Conservation (phyloP, 1,140 invertebrate genomes). For the Euschistus heros region DNA sequence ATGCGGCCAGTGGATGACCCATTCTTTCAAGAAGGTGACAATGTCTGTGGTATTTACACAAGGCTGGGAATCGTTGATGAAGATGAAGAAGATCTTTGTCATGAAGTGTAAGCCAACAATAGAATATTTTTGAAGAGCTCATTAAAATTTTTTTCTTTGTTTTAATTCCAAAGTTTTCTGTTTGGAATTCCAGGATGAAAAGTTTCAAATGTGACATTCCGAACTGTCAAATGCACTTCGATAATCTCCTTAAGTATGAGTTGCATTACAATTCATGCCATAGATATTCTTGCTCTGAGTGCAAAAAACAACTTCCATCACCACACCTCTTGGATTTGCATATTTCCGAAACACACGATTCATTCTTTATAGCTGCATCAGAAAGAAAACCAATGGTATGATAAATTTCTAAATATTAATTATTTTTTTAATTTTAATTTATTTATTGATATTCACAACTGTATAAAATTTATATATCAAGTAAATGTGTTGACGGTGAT, state of each 20-base stretch:
- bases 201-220: constrained; percentile 37
- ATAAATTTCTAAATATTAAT: background rate
- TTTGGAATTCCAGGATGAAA: constrained; percentile 33
- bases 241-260: constrained; percentile 39
- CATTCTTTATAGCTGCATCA: constrained; percentile 51
- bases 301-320: constrained; percentile 47
- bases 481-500: no score
- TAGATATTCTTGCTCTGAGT: constrained; percentile 39
- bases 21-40: constrained; percentile 35
- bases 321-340: constrained; percentile 57
- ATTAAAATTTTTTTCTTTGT: background rate
- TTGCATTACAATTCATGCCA: constrained; percentile 41
- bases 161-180: constrained; percentile 31
- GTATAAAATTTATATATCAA: no score
- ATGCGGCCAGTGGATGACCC: constrained; percentile 34
- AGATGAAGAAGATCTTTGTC: constrained; percentile 38
- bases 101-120: constrained; percentile 28
- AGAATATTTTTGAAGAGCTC: background rate
- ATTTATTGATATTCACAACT: no score
- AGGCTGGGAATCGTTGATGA: constrained; percentile 35
- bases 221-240: constrained; percentile 36
- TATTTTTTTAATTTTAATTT: no score
- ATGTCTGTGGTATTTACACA: constrained; percentile 34
- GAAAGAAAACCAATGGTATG: constrained; percentile 48
- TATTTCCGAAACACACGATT: constrained; percentile 54